A percentile compares a stretch with the other conserved stretches of the same genome.
These are phyloP conservation scores for Lota lota DNA, from an alignment of 2,113 vertebrate genomes.

Conservation along the genomic window DNA sequence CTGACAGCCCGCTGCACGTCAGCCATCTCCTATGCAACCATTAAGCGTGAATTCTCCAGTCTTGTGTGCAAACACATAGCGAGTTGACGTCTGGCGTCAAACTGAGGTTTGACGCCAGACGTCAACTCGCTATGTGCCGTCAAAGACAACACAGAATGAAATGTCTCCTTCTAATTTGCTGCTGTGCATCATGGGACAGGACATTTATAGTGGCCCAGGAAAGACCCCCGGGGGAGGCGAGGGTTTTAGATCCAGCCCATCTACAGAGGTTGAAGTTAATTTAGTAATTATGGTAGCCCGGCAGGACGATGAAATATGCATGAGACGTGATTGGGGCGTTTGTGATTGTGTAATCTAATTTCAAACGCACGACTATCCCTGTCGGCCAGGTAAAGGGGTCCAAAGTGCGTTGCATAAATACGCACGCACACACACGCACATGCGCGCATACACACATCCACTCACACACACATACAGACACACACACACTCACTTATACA, in stretches of 20 bases:
- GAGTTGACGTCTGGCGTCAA: no score
- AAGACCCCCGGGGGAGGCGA: slow-evolving; percentile 45
- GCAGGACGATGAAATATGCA: slow-evolving; percentile 73
- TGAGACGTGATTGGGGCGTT: slow-evolving; percentile 73
- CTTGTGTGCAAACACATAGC: no score
- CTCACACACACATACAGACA: background rate
- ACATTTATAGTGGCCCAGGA: slow-evolving; percentile 50
- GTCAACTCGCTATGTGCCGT: no score
- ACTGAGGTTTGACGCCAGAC: no score
- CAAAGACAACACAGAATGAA: background rate
- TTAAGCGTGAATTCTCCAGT: no score
- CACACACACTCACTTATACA: slow-evolving; percentile 4
- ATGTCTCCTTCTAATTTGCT: slow-evolving; percentile 48
- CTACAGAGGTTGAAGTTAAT: slow-evolving; percentile 74
- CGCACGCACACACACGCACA: slow-evolving; percentile 6
- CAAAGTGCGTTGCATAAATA: slow-evolving; percentile 7
- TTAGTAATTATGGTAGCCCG: slow-evolving; percentile 78
- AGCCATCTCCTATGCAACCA: no score
- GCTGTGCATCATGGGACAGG: slow-evolving; percentile 57
- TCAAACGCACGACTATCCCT: slow-evolving; percentile 46
- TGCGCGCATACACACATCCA: background rate
- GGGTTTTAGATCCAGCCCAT: slow-evolving; percentile 66
- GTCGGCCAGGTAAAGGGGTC: slow-evolving; percentile 53
- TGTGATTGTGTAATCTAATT: slow-evolving; percentile 79
- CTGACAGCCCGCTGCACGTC: no score